Base-by-base conservation (phyloP, 2,797 vertebrate species). In the Glyptemys insculpta region DNA sequence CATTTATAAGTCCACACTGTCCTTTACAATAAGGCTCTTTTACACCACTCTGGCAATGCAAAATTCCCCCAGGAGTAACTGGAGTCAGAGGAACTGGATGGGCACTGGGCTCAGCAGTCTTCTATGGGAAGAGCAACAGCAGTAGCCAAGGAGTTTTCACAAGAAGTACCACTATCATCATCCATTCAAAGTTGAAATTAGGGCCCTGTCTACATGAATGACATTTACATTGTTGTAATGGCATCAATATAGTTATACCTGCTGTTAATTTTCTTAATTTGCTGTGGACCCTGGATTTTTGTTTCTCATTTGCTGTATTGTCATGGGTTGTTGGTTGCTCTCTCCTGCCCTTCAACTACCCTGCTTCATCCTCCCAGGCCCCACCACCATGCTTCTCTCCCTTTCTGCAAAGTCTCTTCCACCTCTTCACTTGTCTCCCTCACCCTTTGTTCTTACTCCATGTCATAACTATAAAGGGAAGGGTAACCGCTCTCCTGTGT, bases 221-320 rank as follows among this genome's bases (percentile, higher is more conserved):
- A 65, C 16, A 34, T n/a, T 65, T 65, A 34, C 34, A n/a, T 31
- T n/a, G 62, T 15, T 62, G 29, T 62, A 62, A 62, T 31, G 14
- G 57, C 57, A 31, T 31, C 14, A 31, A 16, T 31, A 31, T 31
- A 62, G 29, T 34, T 62, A 57, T 34, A 31, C 57, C 14, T 62
- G 57, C 29, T 62, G 57, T 18, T 34, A 34, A 65, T 65, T 65
- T 65, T 29, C 59, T 62, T 62, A 34, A 34, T 34, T 62, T 62
- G 59, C 14, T 14, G 31, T 62, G 29, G 12, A 31, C 34, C 44
- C 16, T 0, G 0, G 8, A 53, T 2, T 91, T 91, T 86, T 21
- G 27, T 88, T 88, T 62, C 31, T 34, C 59, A 62, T 62, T 31
- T 88, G 44, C 59, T 76, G 12, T 86, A 16, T 80, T 84, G 56